A percentile compares a stretch with the other conserved stretches of the same genome.
Conservation (phyloP, 2,113 vertebrate species). For the Ammodytes marinus region DNA sequence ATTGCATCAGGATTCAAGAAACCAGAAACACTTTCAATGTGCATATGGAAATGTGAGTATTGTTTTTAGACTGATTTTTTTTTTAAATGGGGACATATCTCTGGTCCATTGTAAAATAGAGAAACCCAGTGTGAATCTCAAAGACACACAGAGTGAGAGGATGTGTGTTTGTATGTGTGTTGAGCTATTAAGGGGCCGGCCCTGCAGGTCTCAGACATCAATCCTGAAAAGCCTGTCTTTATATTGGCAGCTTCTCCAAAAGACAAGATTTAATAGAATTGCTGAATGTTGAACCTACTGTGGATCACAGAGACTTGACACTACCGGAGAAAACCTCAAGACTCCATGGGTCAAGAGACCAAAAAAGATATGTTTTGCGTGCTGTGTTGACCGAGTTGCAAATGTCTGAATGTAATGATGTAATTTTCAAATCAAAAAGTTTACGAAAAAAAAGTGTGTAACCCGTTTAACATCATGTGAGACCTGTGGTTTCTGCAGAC, state of each 20-base stretch:
- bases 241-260: constrained; percentile 73
- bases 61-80: not conserved
- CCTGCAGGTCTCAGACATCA: constrained; percentile 60
- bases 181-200: constrained; percentile 51
- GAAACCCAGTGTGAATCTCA: constrained; percentile 71
- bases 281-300: constrained; percentile 49
- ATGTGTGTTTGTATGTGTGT: constrained; percentile 26
- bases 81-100: not conserved
- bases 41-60: not conserved
- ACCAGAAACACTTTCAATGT: not conserved
- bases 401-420: constrained; percentile 3
- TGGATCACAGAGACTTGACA: constrained; percentile 74
- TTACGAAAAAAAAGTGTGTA: not conserved
- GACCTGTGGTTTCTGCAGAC: not conserved
- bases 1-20: not conserved
- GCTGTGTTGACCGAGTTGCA: not conserved
- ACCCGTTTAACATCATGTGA: not conserved
- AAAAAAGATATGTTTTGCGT: not conserved
- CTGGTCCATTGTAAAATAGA: constrained; percentile 4
- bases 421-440: not conserved
- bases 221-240: constrained; percentile 61
- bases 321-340: too few relatives aligned
- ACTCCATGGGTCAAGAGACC: constrained; percentile 21
- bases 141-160: constrained; percentile 73
- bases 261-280: constrained; percentile 72